Conservation (phyloP, 2,888 invertebrate genomes). For the Petrolisthes manimaculis region DNA sequence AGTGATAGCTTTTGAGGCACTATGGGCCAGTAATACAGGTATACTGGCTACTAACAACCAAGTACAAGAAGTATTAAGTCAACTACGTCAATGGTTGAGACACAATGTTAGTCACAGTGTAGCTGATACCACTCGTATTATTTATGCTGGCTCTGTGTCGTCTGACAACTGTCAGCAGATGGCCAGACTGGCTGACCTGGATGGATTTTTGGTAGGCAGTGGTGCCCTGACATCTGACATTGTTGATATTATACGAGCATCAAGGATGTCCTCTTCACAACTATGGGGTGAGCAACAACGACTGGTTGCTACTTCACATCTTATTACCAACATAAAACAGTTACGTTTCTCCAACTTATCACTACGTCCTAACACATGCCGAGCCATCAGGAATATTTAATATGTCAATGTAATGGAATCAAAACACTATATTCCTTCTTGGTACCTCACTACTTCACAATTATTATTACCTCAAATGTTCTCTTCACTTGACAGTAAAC, state of each 20-base stretch:
- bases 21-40: slow-evolving; percentile 99
- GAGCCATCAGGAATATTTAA: not conserved
- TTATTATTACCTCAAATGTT: too few species aligned
- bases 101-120: slow-evolving; percentile 79
- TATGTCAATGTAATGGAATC: not conserved
- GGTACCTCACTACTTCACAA: too few species aligned
- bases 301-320: slow-evolving; percentile 10
- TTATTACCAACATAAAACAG: slow-evolving; percentile 6
- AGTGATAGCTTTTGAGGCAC: slow-evolving; percentile 99
- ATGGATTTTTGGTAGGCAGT: slow-evolving; percentile 98
- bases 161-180: slow-evolving; percentile 90
- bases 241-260: slow-evolving; percentile 81
- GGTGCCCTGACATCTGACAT: slow-evolving; percentile 98
- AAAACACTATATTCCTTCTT: too few species aligned
- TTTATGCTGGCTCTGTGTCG: slow-evolving; percentile 98
- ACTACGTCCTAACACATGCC: not conserved
- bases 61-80: slow-evolving; percentile 88
- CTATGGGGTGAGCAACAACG: slow-evolving; percentile 14
- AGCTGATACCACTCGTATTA: slow-evolving; percentile 80
- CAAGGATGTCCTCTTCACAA: slow-evolving; percentile 4
- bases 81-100: slow-evolving; percentile 86
- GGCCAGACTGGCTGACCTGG: slow-evolving; percentile 90
- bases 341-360: not conserved
- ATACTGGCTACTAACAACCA: slow-evolving; percentile 29
- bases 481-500: too few species aligned